Conservation (phyloP, 2,888 invertebrate genomes). For the Cryptophagus acutangulus region DNA sequence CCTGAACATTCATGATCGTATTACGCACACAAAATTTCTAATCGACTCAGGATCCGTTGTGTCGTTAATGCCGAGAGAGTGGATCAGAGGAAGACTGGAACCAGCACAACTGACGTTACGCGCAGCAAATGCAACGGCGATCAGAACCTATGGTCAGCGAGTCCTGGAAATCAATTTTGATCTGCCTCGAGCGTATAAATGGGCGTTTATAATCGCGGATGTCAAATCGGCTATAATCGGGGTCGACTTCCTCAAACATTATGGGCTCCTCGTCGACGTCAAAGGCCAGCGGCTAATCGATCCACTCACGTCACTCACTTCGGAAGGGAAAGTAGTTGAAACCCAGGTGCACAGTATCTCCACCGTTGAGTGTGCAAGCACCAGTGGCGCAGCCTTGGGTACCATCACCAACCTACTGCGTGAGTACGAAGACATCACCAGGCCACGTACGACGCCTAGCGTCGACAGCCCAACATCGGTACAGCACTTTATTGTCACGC, state of each 20-base stretch:
- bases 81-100: neutral
- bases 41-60: conserved; percentile 6
- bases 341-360: conserved; percentile 3
- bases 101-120: conserved; percentile 5
- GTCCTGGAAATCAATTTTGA: conserved; percentile 15
- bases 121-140: conserved; percentile 10
- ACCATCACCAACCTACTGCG: conserved; percentile 5
- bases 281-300: conserved; percentile 13
- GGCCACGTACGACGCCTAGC: too few species aligned
- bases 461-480: too few species aligned
- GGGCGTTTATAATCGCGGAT: conserved; percentile 24
- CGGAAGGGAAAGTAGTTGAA: neutral
- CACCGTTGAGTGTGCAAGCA: neutral
- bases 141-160: conserved; percentile 8
- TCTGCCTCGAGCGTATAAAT: conserved; percentile 17
- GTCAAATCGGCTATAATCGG: conserved; percentile 22
- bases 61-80: conserved; percentile 5
- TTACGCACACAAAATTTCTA: conserved; percentile 2
- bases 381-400: neutral
- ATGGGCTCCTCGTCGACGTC: conserved; percentile 18
- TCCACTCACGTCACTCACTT: neutral
- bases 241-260: conserved; percentile 21
- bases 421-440: too few species aligned
- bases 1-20: conserved; percentile 6
- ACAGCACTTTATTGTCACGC: too few species aligned